Conservation (phyloP, 2,797 vertebrate species). For the Anguilla megastoma region DNA sequence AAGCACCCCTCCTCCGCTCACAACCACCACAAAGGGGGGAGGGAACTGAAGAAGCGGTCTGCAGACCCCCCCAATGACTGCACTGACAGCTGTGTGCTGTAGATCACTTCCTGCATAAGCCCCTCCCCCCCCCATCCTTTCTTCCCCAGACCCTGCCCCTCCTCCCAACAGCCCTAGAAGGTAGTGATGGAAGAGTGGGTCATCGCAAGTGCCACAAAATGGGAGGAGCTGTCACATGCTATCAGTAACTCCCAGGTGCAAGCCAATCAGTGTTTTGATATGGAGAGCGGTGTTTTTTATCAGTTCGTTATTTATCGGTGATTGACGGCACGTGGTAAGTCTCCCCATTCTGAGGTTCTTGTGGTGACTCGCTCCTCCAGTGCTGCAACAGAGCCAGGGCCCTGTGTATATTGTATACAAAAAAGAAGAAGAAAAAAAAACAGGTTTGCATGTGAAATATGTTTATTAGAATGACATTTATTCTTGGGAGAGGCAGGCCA, state of each 20-base stretch:
- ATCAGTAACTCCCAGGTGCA: conserved; percentile 57
- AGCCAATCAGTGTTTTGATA: conserved; percentile 38
- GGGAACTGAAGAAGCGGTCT: conserved; percentile 77
- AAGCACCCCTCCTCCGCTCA: conserved; percentile 49
- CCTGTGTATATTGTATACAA: conserved; percentile 71
- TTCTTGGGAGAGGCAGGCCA: conserved; percentile 40
- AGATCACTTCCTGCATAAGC: neutral
- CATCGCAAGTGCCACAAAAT: conserved; percentile 43
- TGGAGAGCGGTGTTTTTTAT: conserved; percentile 51
- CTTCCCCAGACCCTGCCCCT: conserved; percentile 18
- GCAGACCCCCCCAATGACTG: conserved; percentile 65
- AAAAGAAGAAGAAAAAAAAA: conserved; percentile 41
- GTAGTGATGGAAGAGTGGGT: conserved; percentile 23
- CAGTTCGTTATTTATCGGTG: conserved; percentile 44
- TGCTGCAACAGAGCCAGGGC: conserved; percentile 38
- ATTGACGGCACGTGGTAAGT: conserved; percentile 45
- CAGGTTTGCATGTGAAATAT: conserved; percentile 71
- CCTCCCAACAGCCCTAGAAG: conserved; percentile 29
- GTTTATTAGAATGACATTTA: conserved; percentile 67
- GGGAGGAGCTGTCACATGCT: conserved; percentile 51
- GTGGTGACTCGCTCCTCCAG: neutral
- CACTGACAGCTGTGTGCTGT: conserved; percentile 73
- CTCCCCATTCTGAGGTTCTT: neutral
- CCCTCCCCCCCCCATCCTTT: neutral
- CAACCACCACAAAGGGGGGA: conserved; percentile 70